phyloP scores from a whole-genome alignment of 2,113 vertebrate species.

The Thryonomys swinderianus region DNA sequence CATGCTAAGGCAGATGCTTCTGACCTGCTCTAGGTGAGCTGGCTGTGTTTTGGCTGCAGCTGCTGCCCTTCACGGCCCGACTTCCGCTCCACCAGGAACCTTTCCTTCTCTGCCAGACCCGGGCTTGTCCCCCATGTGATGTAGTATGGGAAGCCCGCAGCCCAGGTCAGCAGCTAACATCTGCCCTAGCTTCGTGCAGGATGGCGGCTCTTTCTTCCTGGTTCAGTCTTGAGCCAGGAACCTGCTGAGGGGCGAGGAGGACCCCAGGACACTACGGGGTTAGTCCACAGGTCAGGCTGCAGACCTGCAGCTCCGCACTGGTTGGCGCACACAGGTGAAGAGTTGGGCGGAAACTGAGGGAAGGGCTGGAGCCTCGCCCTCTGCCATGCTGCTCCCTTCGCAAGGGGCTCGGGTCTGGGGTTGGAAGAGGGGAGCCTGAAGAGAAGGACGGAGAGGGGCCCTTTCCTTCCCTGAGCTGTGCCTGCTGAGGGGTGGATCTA shows the following conservation, averaged over 20 bases:
- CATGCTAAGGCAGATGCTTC: not conserved
- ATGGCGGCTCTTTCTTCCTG: not conserved
- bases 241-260: not conserved
- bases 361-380: not conserved
- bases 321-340: not conserved
- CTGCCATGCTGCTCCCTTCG: not conserved
- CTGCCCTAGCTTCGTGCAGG: not conserved
- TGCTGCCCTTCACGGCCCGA: not conserved
- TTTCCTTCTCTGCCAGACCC: not conserved
- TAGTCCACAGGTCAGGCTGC: not conserved
- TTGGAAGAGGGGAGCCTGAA: not conserved
- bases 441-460: not conserved
- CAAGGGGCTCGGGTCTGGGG: not conserved
- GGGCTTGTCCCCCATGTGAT: not conserved
- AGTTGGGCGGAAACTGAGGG: not conserved
- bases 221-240: not conserved
- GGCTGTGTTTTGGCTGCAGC: not conserved
- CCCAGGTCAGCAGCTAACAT: not conserved
- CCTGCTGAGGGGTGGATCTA: conserved; percentile 13
- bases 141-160: not conserved
- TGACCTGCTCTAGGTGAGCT: not conserved
- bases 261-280: not conserved
- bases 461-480: not conserved
- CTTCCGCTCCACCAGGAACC: not conserved
- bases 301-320: not conserved